phyloP scores from a whole-genome alignment of 1,140 invertebrate genomes.

The Leptopilina clavipes region DNA sequence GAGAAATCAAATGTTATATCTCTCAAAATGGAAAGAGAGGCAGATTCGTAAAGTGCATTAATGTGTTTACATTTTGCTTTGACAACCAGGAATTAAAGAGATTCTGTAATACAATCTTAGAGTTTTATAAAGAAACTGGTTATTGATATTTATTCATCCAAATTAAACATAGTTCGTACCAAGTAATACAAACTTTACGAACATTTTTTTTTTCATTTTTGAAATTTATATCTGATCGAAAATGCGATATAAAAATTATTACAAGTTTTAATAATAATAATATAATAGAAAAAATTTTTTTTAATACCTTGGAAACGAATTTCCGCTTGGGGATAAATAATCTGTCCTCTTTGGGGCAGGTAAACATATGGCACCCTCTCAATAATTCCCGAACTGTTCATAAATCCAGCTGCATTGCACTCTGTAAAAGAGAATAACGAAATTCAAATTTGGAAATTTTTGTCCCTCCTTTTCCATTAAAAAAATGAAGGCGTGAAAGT shows the following conservation, averaged over 20 bases:
- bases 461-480: no score
- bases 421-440: constrained; percentile 78
- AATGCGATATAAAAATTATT: neutral
- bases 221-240: no score
- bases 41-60: constrained; percentile 33
- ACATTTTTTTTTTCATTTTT: neutral
- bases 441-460: neutral
- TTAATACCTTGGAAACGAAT: constrained; percentile 86
- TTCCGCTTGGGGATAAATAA: constrained; percentile 89
- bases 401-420: constrained; percentile 87
- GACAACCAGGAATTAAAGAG: constrained; percentile 5
- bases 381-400: constrained; percentile 80
- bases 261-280: neutral
- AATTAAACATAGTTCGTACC: constrained; percentile 9
- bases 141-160: constrained; percentile 2
- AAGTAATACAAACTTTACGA: neutral
- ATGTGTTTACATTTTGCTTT: constrained; percentile 25
- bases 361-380: constrained; percentile 91
- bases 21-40: neutral
- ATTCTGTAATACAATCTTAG: constrained; percentile 27
- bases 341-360: constrained; percentile 87
- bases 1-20: constrained; percentile 15
- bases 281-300: constrained; percentile 30
- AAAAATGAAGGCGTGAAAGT: neutral
- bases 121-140: constrained; percentile 28